Conservation (phyloP, 2,113 vertebrate species). For the Daubentonia madagascariensis region DNA sequence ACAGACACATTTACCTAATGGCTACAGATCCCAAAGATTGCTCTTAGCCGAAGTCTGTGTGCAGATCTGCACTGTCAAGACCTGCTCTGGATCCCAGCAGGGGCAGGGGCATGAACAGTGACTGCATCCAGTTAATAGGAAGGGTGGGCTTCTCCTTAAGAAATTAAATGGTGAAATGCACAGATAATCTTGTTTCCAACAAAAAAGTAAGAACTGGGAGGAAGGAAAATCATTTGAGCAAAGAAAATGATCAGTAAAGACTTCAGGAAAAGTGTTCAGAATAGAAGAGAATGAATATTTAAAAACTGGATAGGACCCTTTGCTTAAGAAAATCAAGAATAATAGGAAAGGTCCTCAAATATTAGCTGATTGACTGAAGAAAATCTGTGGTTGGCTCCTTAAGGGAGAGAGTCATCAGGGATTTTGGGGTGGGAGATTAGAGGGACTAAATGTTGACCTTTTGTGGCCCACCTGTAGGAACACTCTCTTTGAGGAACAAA, state of each 20-base stretch:
- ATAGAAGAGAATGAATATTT: neutral
- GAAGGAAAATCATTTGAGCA: neutral
- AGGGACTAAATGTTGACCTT: neutral
- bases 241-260: neutral
- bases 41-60: neutral
- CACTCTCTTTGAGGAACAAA: neutral
- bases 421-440: neutral
- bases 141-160: neutral
- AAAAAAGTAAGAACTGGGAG: neutral
- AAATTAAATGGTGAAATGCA: neutral
- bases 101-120: neutral
- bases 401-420: neutral
- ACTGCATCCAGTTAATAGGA: neutral
- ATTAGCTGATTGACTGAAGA: neutral
- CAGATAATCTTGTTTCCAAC: neutral
- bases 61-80: neutral
- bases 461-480: neutral
- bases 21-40: neutral
- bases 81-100: neutral
- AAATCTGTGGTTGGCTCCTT: neutral
- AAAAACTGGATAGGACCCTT: neutral
- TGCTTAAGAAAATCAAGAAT: neutral
- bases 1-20: fast-evolving
- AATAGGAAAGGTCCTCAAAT: neutral
- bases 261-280: neutral